Percentiles rank a stretch among this genome's conserved stretches.
phyloP scores from a whole-genome alignment of 2,797 vertebrate species.

The Podarcis siculus region DNA sequence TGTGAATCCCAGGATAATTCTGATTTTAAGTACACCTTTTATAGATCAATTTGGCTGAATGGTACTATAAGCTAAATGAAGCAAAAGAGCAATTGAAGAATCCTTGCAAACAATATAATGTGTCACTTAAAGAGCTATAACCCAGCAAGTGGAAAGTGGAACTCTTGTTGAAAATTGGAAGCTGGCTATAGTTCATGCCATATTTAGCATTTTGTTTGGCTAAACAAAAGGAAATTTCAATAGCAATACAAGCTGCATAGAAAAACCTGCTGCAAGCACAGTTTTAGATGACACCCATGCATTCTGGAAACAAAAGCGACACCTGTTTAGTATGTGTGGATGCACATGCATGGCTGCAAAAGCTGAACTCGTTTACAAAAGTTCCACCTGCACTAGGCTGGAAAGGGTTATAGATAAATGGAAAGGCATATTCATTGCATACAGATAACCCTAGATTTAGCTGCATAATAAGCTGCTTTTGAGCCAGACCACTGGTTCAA shows the following conservation, averaged over 20 bases:
- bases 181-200: conserved; percentile 21
- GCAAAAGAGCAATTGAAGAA: conserved; percentile 63
- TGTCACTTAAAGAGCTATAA: conserved; percentile 75
- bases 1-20: conserved; percentile 68
- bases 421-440: too few species aligned
- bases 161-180: conserved; percentile 43
- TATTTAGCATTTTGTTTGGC: conserved; percentile 50
- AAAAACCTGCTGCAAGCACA: fast-evolving
- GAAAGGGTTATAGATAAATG: background rate
- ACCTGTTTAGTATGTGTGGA: background rate
- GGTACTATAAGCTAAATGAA: conserved; percentile 65
- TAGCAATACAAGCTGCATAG: conserved; percentile 9
- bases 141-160: conserved; percentile 72
- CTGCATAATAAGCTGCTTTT: too few species aligned
- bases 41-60: conserved; percentile 71
- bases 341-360: background rate
- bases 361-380: background rate
- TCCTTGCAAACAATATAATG: conserved; percentile 73
- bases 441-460: too few species aligned
- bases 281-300: background rate
- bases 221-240: conserved; percentile 60
- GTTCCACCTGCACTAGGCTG: background rate
- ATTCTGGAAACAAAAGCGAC: background rate
- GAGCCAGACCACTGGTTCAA: too few species aligned
- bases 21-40: conserved; percentile 78